Conservation (phyloP, 2,888 invertebrate genomes). For the Exocentrus adspersus region DNA sequence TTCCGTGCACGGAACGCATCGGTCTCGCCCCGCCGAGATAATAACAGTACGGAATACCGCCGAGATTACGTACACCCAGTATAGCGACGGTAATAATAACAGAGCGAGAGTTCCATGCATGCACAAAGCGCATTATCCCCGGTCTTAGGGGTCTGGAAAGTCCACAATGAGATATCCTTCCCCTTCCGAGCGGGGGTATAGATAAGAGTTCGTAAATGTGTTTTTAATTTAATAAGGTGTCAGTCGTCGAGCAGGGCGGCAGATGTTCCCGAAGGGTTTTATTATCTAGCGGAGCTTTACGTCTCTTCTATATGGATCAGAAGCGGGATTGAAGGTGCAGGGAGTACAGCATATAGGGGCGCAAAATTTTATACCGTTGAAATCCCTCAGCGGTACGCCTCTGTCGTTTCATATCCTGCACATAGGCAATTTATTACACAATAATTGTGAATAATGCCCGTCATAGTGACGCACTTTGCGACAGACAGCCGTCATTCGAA, state of each 20-base stretch:
- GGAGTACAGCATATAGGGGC: too few relatives aligned
- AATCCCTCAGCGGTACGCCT: too few relatives aligned
- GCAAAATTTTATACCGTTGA: too few relatives aligned
- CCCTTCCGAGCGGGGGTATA: slow-evolving; percentile 35
- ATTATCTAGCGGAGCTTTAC: slow-evolving; percentile 22
- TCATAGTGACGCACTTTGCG: not conserved
- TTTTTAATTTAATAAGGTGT: slow-evolving; percentile 49
- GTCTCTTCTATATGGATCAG: slow-evolving; percentile 3
- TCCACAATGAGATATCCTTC: too few relatives aligned
- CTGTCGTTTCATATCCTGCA: too few relatives aligned
- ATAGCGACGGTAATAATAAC: not conserved
- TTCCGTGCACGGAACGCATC: not conserved
- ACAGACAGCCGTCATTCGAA: slow-evolving; percentile 1
- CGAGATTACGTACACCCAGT: not conserved
- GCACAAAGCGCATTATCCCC: not conserved
- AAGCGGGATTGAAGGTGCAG: too few relatives aligned
- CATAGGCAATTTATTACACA: not conserved
- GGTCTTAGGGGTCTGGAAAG: too few relatives aligned
- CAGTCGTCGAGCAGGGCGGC: slow-evolving; percentile 36
- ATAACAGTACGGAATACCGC: not conserved
- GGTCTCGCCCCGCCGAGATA: not conserved
- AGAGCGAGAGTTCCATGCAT: not conserved
- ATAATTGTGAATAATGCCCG: slow-evolving; percentile 1
- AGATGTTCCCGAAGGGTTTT: slow-evolving; percentile 45
- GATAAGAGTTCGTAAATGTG: slow-evolving; percentile 42